Base-by-base conservation (phyloP, 2,797 vertebrate genomes). In the Anguilla pacifica region DNA sequence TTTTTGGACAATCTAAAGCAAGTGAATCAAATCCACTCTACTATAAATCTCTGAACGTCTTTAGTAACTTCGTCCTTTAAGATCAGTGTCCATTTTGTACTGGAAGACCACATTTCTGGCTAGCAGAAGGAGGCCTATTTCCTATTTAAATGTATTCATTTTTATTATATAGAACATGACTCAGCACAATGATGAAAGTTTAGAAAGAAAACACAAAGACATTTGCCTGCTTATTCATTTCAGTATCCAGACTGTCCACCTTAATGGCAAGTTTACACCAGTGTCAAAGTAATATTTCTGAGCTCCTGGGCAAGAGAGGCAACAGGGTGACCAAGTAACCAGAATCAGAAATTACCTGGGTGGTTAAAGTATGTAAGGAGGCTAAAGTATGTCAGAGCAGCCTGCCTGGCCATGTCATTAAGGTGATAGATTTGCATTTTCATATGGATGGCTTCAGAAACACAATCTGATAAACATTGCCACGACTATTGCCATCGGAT, bases 391-490 rank as follows among this genome's bases (percentile, higher is more conserved):
- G 85, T n/a, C 84, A 86, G 25, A 70, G 83, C 86, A 43, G 77
- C 53, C 85, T 88, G 70, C 85, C 31, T 77, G 55, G n/a, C 55
- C 64, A 83, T 43, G 51, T n/a, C 67, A 39, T 46, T 39, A 85
- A 81, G 49, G 81, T 90, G 85, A 87, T 88, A 31, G 28, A 10
- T 74, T 31, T 74, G n/a, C 25, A 72, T 74, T 74, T 74, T 31
- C 9, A 74, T 11, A 39, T 43, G 11, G 35, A 77, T 39, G 17
- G 72, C 39, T 43, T 77, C 72, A 39, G 72, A 43, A 35, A 43
- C 35, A 5, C 35, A 43, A 39, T 43, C 11, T 35, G 22, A 39
- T 43, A 6, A 43, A 11, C 72, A 43, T 13, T 39, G 35, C 11
- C 17, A 19, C 35, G 6, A 25, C 11, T 17, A 19, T 22, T 43